Evolutionary conservation across 2,888 invertebrate genomes (phyloP), one percentile per base, ranked within the genome.

Genomic region (Biston stratarius): DNA sequence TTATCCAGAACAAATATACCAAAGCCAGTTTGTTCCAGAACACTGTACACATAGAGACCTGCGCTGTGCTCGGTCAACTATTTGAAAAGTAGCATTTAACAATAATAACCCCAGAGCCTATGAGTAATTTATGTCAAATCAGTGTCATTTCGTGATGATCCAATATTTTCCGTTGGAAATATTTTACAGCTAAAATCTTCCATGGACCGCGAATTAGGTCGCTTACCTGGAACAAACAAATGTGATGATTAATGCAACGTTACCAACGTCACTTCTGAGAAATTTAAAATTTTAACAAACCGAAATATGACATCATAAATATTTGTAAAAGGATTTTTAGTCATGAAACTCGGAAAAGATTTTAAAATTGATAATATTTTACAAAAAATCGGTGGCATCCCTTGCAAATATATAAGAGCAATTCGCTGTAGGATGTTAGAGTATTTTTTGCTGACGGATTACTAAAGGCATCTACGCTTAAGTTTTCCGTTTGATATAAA

Each of bases 161-260:
- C 34, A 52, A 40, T 6, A 53, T 52, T 52, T 52, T 36, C 10
- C 38, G 38, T 33, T 40, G 38, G 14, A 55, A 62, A 55, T 33
- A 44, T 56, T 49, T 45, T n/a, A 6, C 15, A n/a, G 36, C 9
- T 36, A 12, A 55, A 53, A 36, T 63, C 45, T 64, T 52, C 57
- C 51, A 40, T 11, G 24, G 10, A 12, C 47, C 12, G 24, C 10
- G 34, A 58, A 40, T 64, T 15, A 45, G 53, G 47, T 14, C 55
- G 63, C 67, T 68, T 68, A 68, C 67, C 67, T 68, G 63, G n/a
- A 68, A 67, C 62, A 67, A 63, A 67, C 49, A 62, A 10, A 67
- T 0, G 7, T 42, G 36, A 45, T n/a, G 14, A 51, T 65, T 60
- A 60, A 64, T 58, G 36, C 15, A 15, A 38, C 49, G 59, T 33